Evolutionary conservation across 2,797 vertebrate genomes (phyloP), one percentile per base, ranked within the genome.

Genomic region (Chaetophractus vellerosus): DNA sequence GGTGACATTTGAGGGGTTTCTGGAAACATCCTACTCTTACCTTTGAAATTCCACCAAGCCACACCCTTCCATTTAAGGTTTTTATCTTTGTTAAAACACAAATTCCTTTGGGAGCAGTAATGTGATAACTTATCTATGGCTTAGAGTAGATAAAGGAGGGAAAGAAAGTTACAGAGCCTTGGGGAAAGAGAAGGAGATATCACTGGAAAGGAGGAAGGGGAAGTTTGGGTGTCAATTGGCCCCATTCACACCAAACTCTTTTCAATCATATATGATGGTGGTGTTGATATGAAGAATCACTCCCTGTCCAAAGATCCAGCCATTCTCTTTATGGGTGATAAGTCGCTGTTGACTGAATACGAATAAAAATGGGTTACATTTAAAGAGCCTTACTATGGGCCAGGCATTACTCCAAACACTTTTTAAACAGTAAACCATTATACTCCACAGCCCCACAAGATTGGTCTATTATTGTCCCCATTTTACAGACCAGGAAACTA

Each of bases 11-110:
- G 41, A 87, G 18, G 52, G 79, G 31, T 26, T 64, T 88, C 52
- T 33, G 48, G 59, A 79, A 81, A 63, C 41, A 52, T 48, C 21
- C 52, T 80, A 55, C 5, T 26, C n/a, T 45, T 10, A 18, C n/a
- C 50, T 88, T 59, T 64, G 83, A 87, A 85, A 64, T 89, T 74
- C 88, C 50, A 85, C 64, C 59, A 48, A 71, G 18, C 28, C 52
- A 92, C 36, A 52, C 24, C 33, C 92, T 92, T 88, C 69, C 68
- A 59, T 36, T 50, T 64, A 14, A 0, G n/a, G 48, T 66, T 96
- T 88, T 76, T 55, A 74, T 79, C 66, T 75, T 90, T 88, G 71
- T 74, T 88, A 55, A 92, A 87, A 87, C 59, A 66, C 59, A 59
- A n/a, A 84, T 68, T 52, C 85, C 71, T 48, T 36, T 3, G 11